Evolutionary conservation across 2,113 vertebrate species (phyloP).

Genomic region (Podarcis raffonei): DNA sequence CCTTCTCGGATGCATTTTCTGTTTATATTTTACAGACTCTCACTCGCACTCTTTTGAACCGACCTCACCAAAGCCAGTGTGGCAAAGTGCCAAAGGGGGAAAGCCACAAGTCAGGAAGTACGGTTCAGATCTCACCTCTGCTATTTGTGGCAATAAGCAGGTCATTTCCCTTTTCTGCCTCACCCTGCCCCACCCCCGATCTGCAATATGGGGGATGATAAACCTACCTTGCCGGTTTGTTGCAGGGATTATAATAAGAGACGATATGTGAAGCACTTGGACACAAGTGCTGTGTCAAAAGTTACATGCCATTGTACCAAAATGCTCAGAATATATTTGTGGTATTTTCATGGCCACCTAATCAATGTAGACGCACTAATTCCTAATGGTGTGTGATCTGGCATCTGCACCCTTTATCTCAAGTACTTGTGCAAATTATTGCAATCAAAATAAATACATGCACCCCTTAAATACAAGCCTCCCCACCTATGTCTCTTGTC

Average conservation of each 20-base stretch:
- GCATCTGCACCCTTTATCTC: background rate
- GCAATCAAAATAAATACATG: background rate
- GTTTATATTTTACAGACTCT: too few species aligned
- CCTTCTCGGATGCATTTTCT: background rate
- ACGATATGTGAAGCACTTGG: background rate
- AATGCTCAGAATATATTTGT: too few species aligned
- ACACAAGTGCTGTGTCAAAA: background rate
- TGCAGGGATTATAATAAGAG: background rate
- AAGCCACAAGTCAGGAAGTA: background rate
- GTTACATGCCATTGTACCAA: too few species aligned
- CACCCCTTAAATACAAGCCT: background rate
- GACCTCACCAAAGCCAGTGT: background rate
- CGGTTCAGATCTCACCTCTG: background rate
- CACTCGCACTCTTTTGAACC: background rate
- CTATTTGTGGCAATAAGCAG: background rate
- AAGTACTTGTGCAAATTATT: background rate
- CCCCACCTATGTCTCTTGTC: too few species aligned
- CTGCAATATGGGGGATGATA: background rate
- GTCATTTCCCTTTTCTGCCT: background rate
- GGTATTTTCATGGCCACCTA: too few species aligned
- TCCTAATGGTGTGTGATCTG: background rate
- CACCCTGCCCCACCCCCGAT: background rate
- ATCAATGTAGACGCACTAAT: background rate
- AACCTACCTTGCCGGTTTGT: background rate
- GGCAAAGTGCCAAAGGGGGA: background rate